A percentile compares a stretch with the other conserved stretches of the same genome.
phyloP scores from a whole-genome alignment of 2,797 vertebrate genomes.

The Siniperca scherzeri region DNA sequence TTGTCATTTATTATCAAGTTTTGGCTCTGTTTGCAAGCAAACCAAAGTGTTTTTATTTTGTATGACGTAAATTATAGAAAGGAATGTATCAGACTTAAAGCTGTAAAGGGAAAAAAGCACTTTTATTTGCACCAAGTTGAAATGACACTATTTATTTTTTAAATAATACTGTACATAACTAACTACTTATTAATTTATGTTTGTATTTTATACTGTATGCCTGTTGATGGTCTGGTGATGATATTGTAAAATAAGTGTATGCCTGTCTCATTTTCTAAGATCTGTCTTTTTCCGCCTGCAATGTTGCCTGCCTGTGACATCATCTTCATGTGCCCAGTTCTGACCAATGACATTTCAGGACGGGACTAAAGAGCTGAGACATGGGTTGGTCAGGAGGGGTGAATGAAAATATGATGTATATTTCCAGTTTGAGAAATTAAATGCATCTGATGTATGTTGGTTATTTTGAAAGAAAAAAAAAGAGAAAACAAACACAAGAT shows the following conservation, averaged over 20 bases:
- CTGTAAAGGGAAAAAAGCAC: constrained; percentile 70
- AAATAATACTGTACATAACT: constrained; percentile 79
- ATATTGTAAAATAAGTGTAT: constrained; percentile 79
- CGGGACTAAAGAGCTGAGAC: constrained; percentile 34
- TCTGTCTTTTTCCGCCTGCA: constrained; percentile 74
- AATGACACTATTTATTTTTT: constrained; percentile 81
- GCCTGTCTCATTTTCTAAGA: constrained; percentile 80
- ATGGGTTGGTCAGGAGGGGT: constrained; percentile 25
- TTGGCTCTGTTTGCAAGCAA: constrained; percentile 77
- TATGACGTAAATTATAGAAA: constrained; percentile 60
- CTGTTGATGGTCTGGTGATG: constrained; percentile 79
- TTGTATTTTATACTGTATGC: constrained; percentile 84
- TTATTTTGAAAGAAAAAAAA: constrained; percentile 74
- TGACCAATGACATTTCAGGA: constrained; percentile 61
- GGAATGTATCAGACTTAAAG: constrained; percentile 80
- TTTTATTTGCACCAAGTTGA: constrained; percentile 82
- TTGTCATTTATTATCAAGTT: constrained; percentile 51
- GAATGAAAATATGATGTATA: constrained; percentile 52
- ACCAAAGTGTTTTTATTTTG: constrained; percentile 85
- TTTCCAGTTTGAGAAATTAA: constrained; percentile 68
- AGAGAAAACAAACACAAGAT: constrained; percentile 65
- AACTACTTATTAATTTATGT: constrained; percentile 71
- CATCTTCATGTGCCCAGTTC: constrained; percentile 70
- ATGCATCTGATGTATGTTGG: constrained; percentile 80
- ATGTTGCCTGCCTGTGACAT: constrained; percentile 84